Evolutionary conservation across 2,888 invertebrate species (phyloP), one percentile per base, ranked within the genome.

Genomic region (Parnassius apollo): DNA sequence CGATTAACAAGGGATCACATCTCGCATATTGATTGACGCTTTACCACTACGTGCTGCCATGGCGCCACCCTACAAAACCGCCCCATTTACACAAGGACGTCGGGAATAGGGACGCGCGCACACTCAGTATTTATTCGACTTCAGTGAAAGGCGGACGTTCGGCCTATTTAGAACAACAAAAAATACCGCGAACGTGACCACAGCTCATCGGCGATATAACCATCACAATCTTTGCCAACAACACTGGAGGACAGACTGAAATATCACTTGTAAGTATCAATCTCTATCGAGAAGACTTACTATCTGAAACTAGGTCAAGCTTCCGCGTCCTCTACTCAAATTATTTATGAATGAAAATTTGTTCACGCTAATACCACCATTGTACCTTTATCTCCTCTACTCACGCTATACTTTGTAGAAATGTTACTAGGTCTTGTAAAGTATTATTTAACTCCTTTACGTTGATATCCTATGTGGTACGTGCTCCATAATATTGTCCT

Each of bases 1-100:
- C 76, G 75, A 85, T 86, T 84, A 83, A 74, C 78, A 70, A 68
- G 75, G 74, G 78, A 79, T 78, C 81, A 83, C 85, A 85, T 91
- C 88, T 85, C 82, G 83, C 83, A 88, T 91, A 91, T 91, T 91
- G 91, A 91, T 91, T 91, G 90, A 90, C 85, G 85, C 82, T 80
- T 82, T 80, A 82, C 83, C 82, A 84, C 85, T 83, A 81, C 81
- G 82, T 78, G 81, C 80, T 82, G 78, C 86, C 75, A 85, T 81
- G 83, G 85, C 85, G 86, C 87, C 90, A 89, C 89, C 91, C 91
- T 81, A 80, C 78, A 72, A 81, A 83, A 74, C 87, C 85, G 82
- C 88, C 91, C 91, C 88, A 85, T 86, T 81, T 76, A 86, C 81
- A 80, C 87, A 88, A 89, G 90, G 86, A 86, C 87, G 83, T 77